phyloP scores from a whole-genome alignment of 2,888 invertebrate species.

The Mactromeris polynyma region DNA sequence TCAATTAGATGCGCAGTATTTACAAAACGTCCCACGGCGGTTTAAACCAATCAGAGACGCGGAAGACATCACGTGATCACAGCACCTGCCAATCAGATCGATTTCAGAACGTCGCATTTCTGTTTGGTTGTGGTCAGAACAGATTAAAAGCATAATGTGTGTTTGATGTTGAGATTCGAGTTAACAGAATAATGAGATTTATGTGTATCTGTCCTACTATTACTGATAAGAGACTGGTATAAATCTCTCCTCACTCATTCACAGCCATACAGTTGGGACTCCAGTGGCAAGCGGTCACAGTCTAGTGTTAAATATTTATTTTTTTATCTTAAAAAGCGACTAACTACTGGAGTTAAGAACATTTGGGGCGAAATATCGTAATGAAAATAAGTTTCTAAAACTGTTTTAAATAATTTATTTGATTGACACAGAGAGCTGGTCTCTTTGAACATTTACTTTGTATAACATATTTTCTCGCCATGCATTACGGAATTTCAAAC shows the following conservation, averaged over 20 bases:
- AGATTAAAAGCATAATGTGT: constrained; percentile 32
- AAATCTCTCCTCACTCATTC: neutral
- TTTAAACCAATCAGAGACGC: constrained; percentile 17
- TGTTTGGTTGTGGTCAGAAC: constrained; percentile 13
- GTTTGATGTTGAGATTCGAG: constrained; percentile 54
- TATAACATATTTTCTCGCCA: neutral
- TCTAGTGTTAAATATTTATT: neutral
- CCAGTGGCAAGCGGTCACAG: neutral
- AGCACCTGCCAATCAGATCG: constrained; percentile 20
- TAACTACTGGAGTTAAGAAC: neutral
- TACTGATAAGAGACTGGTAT: constrained; percentile 35
- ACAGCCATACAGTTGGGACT: neutral
- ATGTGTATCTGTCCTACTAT: constrained; percentile 15
- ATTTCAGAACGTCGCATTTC: neutral
- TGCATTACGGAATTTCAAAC: neutral
- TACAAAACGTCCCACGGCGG: neutral
- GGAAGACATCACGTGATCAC: constrained; percentile 23
- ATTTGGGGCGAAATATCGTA: neutral
- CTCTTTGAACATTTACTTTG: neutral
- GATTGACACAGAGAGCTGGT: neutral
- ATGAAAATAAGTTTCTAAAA: neutral
- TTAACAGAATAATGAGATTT: constrained; percentile 57
- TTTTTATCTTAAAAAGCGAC: neutral
- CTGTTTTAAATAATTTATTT: constrained; percentile 5
- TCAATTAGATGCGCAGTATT: neutral